phyloP scores from a whole-genome alignment of 2,113 vertebrate species.

The Syngnathus scovelli region DNA sequence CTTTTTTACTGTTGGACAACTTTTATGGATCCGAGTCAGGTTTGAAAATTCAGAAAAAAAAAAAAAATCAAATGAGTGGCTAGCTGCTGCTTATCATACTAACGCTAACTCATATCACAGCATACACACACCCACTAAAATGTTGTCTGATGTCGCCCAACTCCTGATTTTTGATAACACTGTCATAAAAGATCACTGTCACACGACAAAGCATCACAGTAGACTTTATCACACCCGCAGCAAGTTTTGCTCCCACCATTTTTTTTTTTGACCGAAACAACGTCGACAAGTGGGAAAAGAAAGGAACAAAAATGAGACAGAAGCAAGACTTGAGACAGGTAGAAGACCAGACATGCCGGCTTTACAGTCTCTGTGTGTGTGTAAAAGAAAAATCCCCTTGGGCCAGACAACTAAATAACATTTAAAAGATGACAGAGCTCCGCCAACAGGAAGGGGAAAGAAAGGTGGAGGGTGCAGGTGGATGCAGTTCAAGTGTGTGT shows the following conservation, averaged over 20 bases:
- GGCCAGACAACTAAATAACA: constrained; percentile 59
- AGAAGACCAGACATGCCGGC: constrained; percentile 50
- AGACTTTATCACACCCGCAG: background rate
- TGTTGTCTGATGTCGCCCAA: background rate
- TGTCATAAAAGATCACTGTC: background rate
- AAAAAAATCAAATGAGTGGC: background rate
- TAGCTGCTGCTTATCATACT: background rate
- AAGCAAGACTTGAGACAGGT: constrained; percentile 23
- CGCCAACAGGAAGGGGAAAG: constrained; percentile 11
- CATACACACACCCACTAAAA: background rate
- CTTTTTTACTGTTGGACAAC: background rate
- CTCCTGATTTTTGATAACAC: background rate
- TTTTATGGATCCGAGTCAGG: background rate
- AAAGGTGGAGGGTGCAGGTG: constrained; percentile 48
- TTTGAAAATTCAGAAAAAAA: background rate
- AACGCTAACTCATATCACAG: background rate
- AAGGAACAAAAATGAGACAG: constrained; percentile 10
- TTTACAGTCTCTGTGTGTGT: constrained; percentile 45
- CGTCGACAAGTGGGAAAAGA: background rate
- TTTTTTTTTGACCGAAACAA: background rate
- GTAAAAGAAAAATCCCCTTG: constrained; percentile 42
- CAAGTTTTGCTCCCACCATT: background rate
- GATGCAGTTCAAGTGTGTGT: constrained; percentile 21
- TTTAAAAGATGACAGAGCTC: constrained; percentile 63
- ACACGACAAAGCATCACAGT: background rate